phyloP scores from a whole-genome alignment of 2,113 vertebrate genomes.

The Oncorhynchus masou region DNA sequence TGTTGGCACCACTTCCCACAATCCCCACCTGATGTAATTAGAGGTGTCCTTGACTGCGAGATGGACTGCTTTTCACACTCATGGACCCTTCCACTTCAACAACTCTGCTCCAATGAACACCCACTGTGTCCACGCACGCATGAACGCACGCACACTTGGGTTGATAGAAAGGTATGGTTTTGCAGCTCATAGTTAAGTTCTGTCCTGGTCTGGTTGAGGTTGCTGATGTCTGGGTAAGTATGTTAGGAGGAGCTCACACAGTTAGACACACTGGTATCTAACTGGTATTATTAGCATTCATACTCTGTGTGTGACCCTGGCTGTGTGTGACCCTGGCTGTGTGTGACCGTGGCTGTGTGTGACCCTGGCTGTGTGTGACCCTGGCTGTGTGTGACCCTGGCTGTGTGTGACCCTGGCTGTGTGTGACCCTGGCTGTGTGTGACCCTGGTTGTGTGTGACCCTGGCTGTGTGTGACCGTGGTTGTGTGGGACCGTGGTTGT shows the following conservation, averaged over 20 bases:
- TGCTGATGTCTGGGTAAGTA: neutral
- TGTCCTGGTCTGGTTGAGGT: neutral
- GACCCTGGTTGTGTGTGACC: no score
- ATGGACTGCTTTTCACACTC: slow-evolving; percentile 64
- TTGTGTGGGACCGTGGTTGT: no score
- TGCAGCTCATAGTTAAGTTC: neutral
- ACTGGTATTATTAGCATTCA: no score
- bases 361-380: no score
- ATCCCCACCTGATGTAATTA: slow-evolving; percentile 67
- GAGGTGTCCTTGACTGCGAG: slow-evolving; percentile 74
- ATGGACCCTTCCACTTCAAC: slow-evolving; percentile 49
- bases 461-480: no score
- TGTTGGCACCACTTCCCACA: neutral
- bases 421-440: no score
- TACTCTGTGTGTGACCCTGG: neutral
- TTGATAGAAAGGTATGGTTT: neutral
- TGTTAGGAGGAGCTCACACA: no score
- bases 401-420: no score
- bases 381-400: no score
- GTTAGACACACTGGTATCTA: no score
- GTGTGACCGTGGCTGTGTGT: no score
- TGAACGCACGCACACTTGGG: neutral
- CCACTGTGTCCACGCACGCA: slow-evolving; percentile 24
- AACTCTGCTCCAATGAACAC: slow-evolving; percentile 33
- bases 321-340: neutral